Conservation (phyloP, 1,140 invertebrate genomes). For the Caerostris extrusa region DNA sequence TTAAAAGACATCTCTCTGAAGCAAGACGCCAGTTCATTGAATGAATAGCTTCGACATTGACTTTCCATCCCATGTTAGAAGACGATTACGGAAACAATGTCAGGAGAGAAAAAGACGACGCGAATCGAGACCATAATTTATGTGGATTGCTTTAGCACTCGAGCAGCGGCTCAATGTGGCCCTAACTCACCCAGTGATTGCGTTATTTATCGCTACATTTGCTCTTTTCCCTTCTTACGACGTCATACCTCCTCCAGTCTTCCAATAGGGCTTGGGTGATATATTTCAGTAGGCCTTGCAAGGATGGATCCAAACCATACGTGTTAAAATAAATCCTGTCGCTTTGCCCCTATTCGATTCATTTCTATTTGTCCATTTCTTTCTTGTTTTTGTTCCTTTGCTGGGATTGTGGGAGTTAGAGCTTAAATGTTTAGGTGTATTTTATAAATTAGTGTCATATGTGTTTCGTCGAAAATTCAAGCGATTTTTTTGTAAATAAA, state of each 20-base stretch:
- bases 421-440: too few relatives aligned
- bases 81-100: neutral
- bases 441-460: too few relatives aligned
- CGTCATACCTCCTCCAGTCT: slow-evolving; percentile 12
- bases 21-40: too few relatives aligned
- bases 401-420: too few relatives aligned
- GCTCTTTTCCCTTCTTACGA: slow-evolving; percentile 8
- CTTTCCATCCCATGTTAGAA: neutral
- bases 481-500: too few relatives aligned
- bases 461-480: too few relatives aligned
- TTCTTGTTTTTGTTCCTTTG: too few relatives aligned
- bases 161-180: slow-evolving; percentile 31
- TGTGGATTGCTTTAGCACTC: slow-evolving; percentile 28
- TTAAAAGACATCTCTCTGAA: too few relatives aligned
- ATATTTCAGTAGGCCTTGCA: neutral
- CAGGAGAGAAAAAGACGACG: neutral
- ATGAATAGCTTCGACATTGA: neutral
- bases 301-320: neutral
- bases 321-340: slow-evolving; percentile 25
- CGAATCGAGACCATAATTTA: neutral
- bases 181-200: slow-evolving; percentile 8
- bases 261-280: neutral
- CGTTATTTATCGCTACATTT: slow-evolving; percentile 66
- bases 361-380: too few relatives aligned
- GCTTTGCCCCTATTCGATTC: neutral